Percentiles rank a stretch among this genome's conserved stretches.
Conservation (phyloP, 1,140 invertebrate species). For the Aphidius ervi region DNA sequence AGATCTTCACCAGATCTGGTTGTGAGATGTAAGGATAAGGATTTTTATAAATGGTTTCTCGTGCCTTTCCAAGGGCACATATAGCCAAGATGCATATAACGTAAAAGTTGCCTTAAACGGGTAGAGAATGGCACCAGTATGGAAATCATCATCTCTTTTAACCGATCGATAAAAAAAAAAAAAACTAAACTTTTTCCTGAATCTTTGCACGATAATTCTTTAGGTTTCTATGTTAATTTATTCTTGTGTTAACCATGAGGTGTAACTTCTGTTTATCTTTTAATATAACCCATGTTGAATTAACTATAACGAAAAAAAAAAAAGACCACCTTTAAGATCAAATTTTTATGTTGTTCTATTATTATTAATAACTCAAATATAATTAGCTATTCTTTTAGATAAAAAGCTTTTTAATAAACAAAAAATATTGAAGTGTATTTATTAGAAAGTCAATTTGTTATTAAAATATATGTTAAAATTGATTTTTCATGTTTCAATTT, state of each 20-base stretch:
- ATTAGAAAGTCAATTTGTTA: background rate
- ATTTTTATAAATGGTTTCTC: slow-evolving; percentile 29
- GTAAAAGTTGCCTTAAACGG: slow-evolving; percentile 32
- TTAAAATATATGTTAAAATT: background rate
- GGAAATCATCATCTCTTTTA: slow-evolving; percentile 36
- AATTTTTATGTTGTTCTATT: too few relatives aligned
- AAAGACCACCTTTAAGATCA: slow-evolving; percentile 34
- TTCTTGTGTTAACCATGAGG: slow-evolving; percentile 45
- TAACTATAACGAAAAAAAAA: slow-evolving; percentile 25
- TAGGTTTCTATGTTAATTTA: too few relatives aligned
- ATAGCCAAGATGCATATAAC: slow-evolving; percentile 30
- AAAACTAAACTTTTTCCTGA: slow-evolving; percentile 32
- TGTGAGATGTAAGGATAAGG: slow-evolving; percentile 24
- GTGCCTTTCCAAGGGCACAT: slow-evolving; percentile 33
- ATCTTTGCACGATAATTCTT: slow-evolving; percentile 43
- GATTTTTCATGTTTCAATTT: too few relatives aligned
- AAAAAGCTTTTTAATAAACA: too few relatives aligned
- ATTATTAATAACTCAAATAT: too few relatives aligned
- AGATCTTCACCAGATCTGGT: background rate
- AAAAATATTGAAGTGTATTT: too few relatives aligned
- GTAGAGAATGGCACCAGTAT: slow-evolving; percentile 45
- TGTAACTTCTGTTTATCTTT: slow-evolving; percentile 52
- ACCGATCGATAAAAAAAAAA: slow-evolving; percentile 42
- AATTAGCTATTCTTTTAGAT: too few relatives aligned
- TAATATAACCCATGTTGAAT: slow-evolving; percentile 44